Base-by-base conservation (phyloP, 2,797 vertebrate species). In the Chelon auratus region DNA sequence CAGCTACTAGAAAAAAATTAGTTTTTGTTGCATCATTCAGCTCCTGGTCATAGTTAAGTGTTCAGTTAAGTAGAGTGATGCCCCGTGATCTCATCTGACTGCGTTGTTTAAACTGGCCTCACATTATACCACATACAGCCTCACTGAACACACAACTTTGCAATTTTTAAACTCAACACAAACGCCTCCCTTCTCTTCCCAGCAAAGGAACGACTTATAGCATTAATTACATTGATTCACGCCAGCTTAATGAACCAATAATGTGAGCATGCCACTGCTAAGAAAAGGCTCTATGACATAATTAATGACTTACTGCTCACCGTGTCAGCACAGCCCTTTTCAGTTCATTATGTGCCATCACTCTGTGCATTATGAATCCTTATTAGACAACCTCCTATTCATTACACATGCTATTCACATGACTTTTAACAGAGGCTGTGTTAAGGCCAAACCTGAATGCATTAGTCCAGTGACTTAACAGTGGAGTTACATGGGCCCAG, bases 201-300 rank as follows among this genome's bases (percentile, higher is more conserved):
- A 66, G 50, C 37, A 52, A 70, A 81, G 75, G 50, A 75, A 83
- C 91, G 87, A 92, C 85, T 89, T 90, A 89, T 85, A 71, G 82
- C 82, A 84, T 89, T 89, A 89, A 92, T 92, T 92, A 90, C 78
- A 82, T 78, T 91, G 89, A 93, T 91, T 77, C 85, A 86, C 88
- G 86, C 85, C 88, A 80, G 77, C 81, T 84, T 93, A 91, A 92
- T 93, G 90, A 91, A 90, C 81, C 90, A 86, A 91, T 92, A 91
- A 92, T 87, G 80, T 78, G 87, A 65, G 83, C 68, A 83, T 85
- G 88, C 83, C 87, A 84, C 79, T 83, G 88, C 89, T 84, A 89
- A 92, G 87, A 91, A 91, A 88, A 91, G 76, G 64, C 89, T 73
- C 87, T 73, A 76, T 87, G 85, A 88, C 78, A 92, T 90, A 91